phyloP scores from a whole-genome alignment of 1,140 invertebrate genomes.

The Zaprionus kolodkinae region DNA sequence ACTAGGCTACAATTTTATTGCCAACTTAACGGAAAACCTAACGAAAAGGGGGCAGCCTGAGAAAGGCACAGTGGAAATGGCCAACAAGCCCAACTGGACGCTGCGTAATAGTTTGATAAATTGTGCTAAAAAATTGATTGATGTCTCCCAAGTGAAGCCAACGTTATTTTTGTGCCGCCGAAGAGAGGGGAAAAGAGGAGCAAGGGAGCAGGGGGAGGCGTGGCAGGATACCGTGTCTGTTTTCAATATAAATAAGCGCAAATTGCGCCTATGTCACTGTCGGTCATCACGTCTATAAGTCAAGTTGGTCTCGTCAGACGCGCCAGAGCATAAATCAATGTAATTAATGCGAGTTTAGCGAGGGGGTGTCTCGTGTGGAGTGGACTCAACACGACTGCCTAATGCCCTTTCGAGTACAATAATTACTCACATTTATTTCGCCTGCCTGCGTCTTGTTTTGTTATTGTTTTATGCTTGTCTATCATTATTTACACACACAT shows the following conservation, averaged over 20 bases:
- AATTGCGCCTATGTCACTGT: constrained; percentile 53
- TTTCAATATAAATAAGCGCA: constrained; percentile 49
- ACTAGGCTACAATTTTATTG: constrained; percentile 76
- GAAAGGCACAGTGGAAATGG: background rate
- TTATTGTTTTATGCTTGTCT: constrained; percentile 40
- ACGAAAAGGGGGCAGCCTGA: background rate
- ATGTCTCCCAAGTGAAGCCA: constrained; percentile 37
- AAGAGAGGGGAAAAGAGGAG: background rate
- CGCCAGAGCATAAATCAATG: constrained; percentile 75
- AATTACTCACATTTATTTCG: constrained; percentile 70
- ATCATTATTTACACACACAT: constrained; percentile 65
- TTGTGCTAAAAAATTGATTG: constrained; percentile 77
- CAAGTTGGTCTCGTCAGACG: constrained; percentile 50
- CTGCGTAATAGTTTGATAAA: constrained; percentile 78
- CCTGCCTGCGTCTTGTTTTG: constrained; percentile 24
- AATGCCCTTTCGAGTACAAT: constrained; percentile 70
- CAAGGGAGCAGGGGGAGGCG: background rate
- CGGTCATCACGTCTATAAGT: constrained; percentile 65
- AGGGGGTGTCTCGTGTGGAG: constrained; percentile 8
- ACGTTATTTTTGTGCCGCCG: background rate
- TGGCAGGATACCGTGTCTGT: constrained; percentile 25
- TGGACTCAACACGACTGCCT: constrained; percentile 20
- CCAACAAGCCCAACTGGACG: background rate
- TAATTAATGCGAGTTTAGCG: constrained; percentile 80
- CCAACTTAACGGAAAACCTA: constrained; percentile 41